Base-by-base conservation (phyloP, 2,888 invertebrate species). In the Drosophila ochracea region DNA sequence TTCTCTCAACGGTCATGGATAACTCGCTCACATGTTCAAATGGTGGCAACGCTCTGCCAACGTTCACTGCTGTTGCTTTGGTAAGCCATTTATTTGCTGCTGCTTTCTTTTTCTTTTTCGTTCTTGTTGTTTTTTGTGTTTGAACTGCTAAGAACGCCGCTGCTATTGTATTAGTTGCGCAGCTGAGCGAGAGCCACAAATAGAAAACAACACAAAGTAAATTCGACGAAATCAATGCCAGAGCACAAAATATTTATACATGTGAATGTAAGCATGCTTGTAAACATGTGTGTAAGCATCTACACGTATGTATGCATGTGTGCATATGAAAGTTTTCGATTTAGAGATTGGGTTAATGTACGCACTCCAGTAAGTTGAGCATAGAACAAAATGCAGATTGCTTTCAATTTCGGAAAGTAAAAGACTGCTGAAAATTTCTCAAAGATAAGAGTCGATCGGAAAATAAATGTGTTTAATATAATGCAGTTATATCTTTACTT, bases 141-240 rank as follows among this genome's bases (percentile, higher is more conserved):
- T 37, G 47, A 33, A 35, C 33, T 49, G 25, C 53, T 60, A 30
- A 31, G 58, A 57, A 52, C 28, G 28, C 16, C 19, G 52, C 19
- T 33, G 54, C 30, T 50, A 30, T 61, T 66, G 37, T 60, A 43
- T 68, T 74, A 50, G 21, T 53, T 62, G 61, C 67, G 62, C 70
- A 74, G 74, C 78, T 73, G 31, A 55, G 54, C 11, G 57, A 47
- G 72, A 78, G 78, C 81, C 69, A 50, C 79, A 85, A 84, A 88
- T 88, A 88, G 89, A 84, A 88, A 82, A 72, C 68, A 82, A 71
- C 65, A 66, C 59, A 72, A 76, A 79, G 65, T 68, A 43, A 76
- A 72, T 66, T 47, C 66, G 68, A 76, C 43, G 76, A 65, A 70
- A 66, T 77, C 70, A 79, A 70, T 64, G 67, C 52, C 55, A 37